These are phyloP conservation scores for Meda fulgida DNA, from an alignment of 2,797 vertebrate genomes.

Conservation along the genomic window DNA sequence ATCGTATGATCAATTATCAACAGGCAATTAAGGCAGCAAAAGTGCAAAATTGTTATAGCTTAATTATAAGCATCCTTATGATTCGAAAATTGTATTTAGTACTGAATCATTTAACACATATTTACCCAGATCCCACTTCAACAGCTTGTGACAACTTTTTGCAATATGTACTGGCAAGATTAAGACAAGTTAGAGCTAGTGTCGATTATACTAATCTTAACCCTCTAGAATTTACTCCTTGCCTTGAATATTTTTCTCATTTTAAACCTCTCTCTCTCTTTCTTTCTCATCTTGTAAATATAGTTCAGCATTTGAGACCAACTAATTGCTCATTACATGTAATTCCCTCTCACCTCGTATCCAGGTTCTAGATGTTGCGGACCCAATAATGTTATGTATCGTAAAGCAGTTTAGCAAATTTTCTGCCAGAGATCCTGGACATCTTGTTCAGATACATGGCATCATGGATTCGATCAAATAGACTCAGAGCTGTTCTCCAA, in stretches of 20 bases:
- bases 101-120: not conserved
- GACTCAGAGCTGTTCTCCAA: too few species aligned
- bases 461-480: too few species aligned
- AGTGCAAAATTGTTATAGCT: not conserved
- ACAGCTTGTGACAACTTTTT: not conserved
- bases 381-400: not conserved
- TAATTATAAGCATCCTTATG: not conserved
- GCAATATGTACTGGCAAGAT: not conserved
- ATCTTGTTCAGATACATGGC: too few species aligned
- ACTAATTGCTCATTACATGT: not conserved
- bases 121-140: not conserved
- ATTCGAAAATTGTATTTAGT: not conserved
- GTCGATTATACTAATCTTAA: not conserved
- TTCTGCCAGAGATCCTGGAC: too few species aligned
- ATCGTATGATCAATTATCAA: not conserved
- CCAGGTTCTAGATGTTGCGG: not conserved
- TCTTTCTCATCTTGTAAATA: not conserved
- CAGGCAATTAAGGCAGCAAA: not conserved
- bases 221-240: not conserved
- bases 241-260: too few species aligned
- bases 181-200: not conserved
- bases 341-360: not conserved
- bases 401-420: not conserved
- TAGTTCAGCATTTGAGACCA: not conserved
- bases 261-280: not conserved